These are phyloP conservation scores for Alauda arvensis DNA, from an alignment of 2,797 vertebrate genomes.

Conservation along the genomic window DNA sequence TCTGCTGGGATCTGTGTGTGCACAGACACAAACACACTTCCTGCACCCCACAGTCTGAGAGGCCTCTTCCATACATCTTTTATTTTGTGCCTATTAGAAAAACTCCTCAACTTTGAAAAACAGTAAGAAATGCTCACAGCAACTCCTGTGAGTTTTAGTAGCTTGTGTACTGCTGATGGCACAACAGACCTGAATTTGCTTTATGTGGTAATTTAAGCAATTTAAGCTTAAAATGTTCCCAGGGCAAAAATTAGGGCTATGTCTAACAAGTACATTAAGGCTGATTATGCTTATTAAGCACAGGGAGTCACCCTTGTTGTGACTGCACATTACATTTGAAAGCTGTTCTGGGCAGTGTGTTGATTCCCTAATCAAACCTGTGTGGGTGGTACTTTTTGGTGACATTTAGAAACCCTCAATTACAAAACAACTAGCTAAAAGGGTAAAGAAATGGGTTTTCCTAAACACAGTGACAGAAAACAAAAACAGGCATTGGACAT, in stretches of 20 bases:
- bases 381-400: background rate
- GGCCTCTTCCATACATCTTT: background rate
- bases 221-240: background rate
- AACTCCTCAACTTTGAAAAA: background rate
- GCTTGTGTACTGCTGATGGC: background rate
- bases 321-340: background rate
- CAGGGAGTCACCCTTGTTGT: background rate
- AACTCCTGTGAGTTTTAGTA: background rate
- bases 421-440: conserved; percentile 20
- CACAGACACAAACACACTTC: background rate
- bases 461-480: background rate
- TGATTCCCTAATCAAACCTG: background rate
- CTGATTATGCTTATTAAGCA: conserved; percentile 28
- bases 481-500: background rate
- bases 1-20: background rate
- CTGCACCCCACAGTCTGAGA: background rate
- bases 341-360: background rate
- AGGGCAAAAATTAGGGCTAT: conserved; percentile 13
- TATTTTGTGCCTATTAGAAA: background rate
- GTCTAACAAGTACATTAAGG: conserved; percentile 17
- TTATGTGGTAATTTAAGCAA: background rate
- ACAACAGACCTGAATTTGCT: background rate
- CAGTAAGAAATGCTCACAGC: background rate
- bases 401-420: conserved; percentile 16
- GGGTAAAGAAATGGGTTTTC: background rate